phyloP scores from a whole-genome alignment of 30 jellyfish, hydroid and myxozoan genomes.

The Haliclystus octoradiatus region DNA sequence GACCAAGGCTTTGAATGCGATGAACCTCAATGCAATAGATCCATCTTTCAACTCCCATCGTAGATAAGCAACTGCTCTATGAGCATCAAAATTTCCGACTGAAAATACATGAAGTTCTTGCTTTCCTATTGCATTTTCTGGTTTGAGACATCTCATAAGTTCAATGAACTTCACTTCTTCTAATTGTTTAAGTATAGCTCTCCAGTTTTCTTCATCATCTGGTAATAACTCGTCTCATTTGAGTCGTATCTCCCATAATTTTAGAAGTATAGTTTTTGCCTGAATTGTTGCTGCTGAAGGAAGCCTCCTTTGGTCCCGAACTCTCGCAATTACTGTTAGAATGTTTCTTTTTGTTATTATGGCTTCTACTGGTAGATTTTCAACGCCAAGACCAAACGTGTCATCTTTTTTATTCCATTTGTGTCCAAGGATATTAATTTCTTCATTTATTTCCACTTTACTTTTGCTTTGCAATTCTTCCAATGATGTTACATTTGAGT shows the following conservation, averaged over 20 bases:
- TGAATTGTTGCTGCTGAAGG: not conserved
- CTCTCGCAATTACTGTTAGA: not conserved
- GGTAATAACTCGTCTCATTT: constrained; percentile 28
- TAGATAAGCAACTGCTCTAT: constrained; percentile 9
- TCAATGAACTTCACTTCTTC: not conserved
- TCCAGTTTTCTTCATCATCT: constrained; percentile 6
- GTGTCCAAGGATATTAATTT: not conserved
- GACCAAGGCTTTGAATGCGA: constrained; percentile 4
- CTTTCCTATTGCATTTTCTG: constrained; percentile 14
- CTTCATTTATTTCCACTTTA: too few species aligned
- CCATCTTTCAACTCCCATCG: constrained; percentile 18
- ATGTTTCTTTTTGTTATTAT: not conserved
- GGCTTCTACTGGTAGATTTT: not conserved
- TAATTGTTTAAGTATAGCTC: not conserved
- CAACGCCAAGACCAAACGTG: not conserved
- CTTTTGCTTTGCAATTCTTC: too few species aligned
- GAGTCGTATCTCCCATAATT: not conserved
- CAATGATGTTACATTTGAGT: too few species aligned
- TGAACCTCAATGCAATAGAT: constrained; percentile 6
- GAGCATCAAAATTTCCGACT: constrained; percentile 9
- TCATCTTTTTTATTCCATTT: not conserved
- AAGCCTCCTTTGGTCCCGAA: not conserved
- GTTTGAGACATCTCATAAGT: constrained; percentile 15
- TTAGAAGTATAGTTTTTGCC: constrained; percentile 2
- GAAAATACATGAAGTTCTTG: constrained; percentile 7